Base-by-base conservation (phyloP, 2,888 invertebrate genomes). In the Embidobia sp. region DNA sequence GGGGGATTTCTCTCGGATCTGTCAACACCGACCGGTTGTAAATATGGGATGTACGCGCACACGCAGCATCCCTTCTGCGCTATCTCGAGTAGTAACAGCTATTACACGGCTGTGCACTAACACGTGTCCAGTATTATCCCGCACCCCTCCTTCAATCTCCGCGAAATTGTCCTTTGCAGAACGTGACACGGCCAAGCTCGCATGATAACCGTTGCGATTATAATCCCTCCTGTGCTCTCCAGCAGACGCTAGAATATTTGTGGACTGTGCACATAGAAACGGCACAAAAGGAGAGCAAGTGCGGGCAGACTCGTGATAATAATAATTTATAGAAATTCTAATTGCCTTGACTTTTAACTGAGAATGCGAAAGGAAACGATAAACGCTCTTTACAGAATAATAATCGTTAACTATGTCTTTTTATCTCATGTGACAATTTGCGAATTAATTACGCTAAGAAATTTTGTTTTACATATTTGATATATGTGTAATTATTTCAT, bases 161-260 rank as follows among this genome's bases (percentile, higher is more conserved):
- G 53, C 46, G 51, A 67, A 48, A 66, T 57, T 61, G 46, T 78
- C 61, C 63, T 64, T 26, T 61, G 33, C 55, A 66, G 27, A 44
- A 53, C 44, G 44, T 26, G 44, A 42, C 53, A 53, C 46, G 27
- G 64, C 16, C 42, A 33, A 31, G 19, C 31, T 29, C 40, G 31
- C 42, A 64, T 40, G 51, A 64, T 64, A 64, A 64, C 40, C 63
- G 15, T 13, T 13, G 15, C 37, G 26, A 53, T 51, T 22, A 53
- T 37, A 37, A 53, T 53, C 37, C 37, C 0, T 98, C 98, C 5
- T 97, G 97, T 98, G 98, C 98, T 75, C 44, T 44, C 44, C 10
- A 7, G 26, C 6, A 11, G 19, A 10, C 16, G 19, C 10, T 16
- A 6, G 16, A 8, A 40, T 40, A 40, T 18, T 18, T 42, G 6